These are phyloP conservation scores for Brachyistius frenatus DNA, from an alignment of 2,113 vertebrate species.

Conservation along the genomic window DNA sequence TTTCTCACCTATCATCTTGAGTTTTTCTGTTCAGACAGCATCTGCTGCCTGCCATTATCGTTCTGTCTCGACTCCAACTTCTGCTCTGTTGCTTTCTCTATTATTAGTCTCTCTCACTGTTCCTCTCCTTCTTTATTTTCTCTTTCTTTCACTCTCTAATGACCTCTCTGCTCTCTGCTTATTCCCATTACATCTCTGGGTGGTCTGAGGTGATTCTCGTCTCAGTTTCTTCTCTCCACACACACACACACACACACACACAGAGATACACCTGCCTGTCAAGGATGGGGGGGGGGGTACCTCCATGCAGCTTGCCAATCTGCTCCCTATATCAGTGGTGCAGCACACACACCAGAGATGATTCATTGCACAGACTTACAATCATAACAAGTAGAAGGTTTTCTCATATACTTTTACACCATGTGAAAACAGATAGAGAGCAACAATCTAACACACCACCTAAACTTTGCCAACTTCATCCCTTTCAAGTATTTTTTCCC, in stretches of 20 bases:
- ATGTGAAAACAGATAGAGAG: neutral
- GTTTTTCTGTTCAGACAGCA: constrained; percentile 31
- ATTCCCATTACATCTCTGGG: constrained; percentile 40
- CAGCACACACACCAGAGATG: constrained; percentile 29
- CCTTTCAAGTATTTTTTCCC: neutral
- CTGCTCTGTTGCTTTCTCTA: neutral
- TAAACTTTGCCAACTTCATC: constrained; percentile 36
- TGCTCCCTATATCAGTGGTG: constrained; percentile 53
- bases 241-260: constrained; percentile 10
- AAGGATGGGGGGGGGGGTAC: constrained; percentile 29
- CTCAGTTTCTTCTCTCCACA: neutral
- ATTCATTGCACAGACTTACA: constrained; percentile 35
- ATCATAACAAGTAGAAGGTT: neutral
- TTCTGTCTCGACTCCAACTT: constrained; percentile 45
- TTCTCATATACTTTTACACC: neutral
- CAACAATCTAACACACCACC: neutral
- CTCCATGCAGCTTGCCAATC: constrained; percentile 68
- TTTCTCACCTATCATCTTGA: constrained; percentile 26
- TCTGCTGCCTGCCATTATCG: constrained; percentile 50
- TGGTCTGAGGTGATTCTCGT: constrained; percentile 4
- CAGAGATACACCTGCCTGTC: constrained; percentile 33
- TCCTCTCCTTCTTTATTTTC: neutral
- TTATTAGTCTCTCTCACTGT: neutral
- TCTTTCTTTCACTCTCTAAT: constrained; percentile 31
- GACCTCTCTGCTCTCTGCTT: constrained; percentile 52